A percentile compares a stretch with the other conserved stretches of the same genome.
These are phyloP conservation scores for Tetropium fuscum DNA, from an alignment of 2,888 invertebrate species.

Conservation along the genomic window DNA sequence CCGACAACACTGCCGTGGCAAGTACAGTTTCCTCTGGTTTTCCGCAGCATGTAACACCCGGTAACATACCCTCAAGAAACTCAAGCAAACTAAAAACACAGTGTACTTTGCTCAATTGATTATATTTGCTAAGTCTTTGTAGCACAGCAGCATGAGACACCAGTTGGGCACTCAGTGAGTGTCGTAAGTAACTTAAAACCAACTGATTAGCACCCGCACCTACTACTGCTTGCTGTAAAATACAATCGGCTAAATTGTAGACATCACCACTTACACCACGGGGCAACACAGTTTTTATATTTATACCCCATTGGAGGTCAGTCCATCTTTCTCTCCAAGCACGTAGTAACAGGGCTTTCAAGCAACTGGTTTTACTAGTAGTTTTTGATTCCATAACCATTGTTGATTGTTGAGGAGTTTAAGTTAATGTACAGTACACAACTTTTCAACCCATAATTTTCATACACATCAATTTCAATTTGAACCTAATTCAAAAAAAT, in stretches of 20 bases:
- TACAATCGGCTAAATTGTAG: slow-evolving; percentile 93
- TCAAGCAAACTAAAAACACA: slow-evolving; percentile 89
- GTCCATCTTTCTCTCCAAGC: slow-evolving; percentile 98
- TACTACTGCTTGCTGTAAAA: slow-evolving; percentile 93
- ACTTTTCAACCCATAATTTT: too few species aligned
- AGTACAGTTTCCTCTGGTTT: slow-evolving; percentile 90
- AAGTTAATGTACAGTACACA: too few species aligned
- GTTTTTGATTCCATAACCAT: slow-evolving; percentile 81
- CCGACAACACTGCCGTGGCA: slow-evolving; percentile 85
- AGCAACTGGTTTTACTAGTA: slow-evolving; percentile 84
- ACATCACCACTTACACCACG: slow-evolving; percentile 94
- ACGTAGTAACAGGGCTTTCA: slow-evolving; percentile 82
- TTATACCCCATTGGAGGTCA: slow-evolving; percentile 96
- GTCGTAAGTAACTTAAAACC: slow-evolving; percentile 91
- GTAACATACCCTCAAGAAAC: slow-evolving; percentile 79
- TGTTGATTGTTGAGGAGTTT: too few species aligned
- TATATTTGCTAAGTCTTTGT: slow-evolving; percentile 89
- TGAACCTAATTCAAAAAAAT: too few species aligned
- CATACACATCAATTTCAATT: too few species aligned
- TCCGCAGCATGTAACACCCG: slow-evolving; percentile 76
- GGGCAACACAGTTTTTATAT: slow-evolving; percentile 87
- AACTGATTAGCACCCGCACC: slow-evolving; percentile 93
- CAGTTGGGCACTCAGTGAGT: slow-evolving; percentile 90
- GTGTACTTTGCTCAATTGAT: slow-evolving; percentile 83
- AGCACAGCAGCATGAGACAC: slow-evolving; percentile 93